Base-by-base conservation (phyloP, 1,140 invertebrate genomes). In the Ceratosolen fusciceps region DNA sequence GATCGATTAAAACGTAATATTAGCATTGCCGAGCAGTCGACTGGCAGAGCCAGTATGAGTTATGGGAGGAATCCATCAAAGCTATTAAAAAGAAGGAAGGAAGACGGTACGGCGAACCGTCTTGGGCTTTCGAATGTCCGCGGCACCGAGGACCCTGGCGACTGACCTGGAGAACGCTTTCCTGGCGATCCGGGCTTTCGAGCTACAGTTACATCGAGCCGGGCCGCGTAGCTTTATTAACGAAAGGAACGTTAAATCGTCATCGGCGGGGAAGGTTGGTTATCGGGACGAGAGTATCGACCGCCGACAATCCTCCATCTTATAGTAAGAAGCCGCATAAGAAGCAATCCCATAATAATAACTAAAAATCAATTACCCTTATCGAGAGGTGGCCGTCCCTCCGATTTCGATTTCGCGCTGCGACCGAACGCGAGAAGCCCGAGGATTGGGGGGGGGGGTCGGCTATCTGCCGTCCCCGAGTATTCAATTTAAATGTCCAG, bases 401-500 rank as follows among this genome's bases (percentile, higher is more conserved):
- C 7, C 2, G 34, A 37, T 65, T 65, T 65, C 31, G 60, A 52
- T 19, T 52, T 52, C 2, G 49, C 49, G 10, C 19, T 16, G 49
- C 21, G 14, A 52, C 9, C 12, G 19, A 19, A 52, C 4, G 49
- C 10, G 19, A 9, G 43, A 47, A 47, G 43, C 7, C 7, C 49
- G 14, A 52, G 21, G 14, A 21, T 16, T 4, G 49, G 21, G 14
- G 14, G 21, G 49, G 49, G 19, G 43, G 21, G 26, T 3, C 58
- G 16, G 34, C 31, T 65, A 65, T 37, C 60, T 65, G 29, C 60
- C 24, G 34, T 65, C 60, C 60, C n/a, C 60, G 19, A 31, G n/a
- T 37, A 65, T 65, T 65, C 60, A 65, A 65, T 65, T 65, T 65
- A 65, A 37, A 65, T 65, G 60, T 65, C 60, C 60, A 65, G 60